Conservation (phyloP, 1,140 invertebrate genomes). For the Bombus pascuorum region DNA sequence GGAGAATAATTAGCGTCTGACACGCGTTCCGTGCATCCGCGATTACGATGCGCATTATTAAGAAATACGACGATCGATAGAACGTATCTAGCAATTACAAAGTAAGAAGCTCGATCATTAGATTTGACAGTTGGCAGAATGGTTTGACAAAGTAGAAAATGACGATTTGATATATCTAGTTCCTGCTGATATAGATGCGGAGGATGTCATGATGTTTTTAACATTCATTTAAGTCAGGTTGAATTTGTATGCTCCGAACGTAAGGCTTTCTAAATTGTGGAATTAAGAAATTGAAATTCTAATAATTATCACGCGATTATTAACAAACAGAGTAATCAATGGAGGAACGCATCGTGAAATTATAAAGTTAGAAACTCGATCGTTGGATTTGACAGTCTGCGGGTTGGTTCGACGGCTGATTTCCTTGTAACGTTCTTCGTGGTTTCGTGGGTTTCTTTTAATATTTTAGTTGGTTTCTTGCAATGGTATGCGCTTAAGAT, state of each 20-base stretch:
- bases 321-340: not conserved
- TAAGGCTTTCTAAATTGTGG: too few species aligned
- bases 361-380: not conserved
- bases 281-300: too few species aligned
- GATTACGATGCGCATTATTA: not conserved
- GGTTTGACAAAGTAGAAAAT: not conserved
- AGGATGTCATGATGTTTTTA: not conserved
- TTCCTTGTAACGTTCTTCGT: not conserved
- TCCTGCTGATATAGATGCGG: too few species aligned
- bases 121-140: not conserved
- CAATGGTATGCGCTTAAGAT: not conserved
- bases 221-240: not conserved
- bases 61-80: not conserved
- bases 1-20: constrained; percentile 46
- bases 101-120: not conserved
- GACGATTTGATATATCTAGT: not conserved
- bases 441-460: constrained; percentile 1
- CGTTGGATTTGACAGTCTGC: not conserved
- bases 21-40: constrained; percentile 12
- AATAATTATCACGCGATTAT: too few species aligned
- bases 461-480: not conserved
- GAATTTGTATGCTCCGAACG: too few species aligned
- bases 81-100: not conserved
- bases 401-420: not conserved
- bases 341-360: not conserved